Base-by-base conservation (phyloP, 2,888 invertebrate species). In the Seira musarum region DNA sequence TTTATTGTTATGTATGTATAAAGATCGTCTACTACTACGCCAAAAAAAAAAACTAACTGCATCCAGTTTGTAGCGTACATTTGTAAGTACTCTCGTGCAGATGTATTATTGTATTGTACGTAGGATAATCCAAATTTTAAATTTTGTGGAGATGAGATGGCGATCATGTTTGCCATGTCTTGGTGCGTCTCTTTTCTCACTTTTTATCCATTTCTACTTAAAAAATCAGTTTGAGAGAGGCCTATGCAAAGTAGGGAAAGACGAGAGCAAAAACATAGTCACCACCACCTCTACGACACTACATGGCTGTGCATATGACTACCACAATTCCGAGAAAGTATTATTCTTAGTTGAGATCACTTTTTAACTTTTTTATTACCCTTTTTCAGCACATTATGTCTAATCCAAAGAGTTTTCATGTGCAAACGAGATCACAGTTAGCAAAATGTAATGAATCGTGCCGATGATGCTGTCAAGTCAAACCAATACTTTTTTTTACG, bases 401-500 rank as follows among this genome's bases (percentile, higher is more conserved):
- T 8, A 40, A 8, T 40, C 6, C 5, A 40, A 40, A 40, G 40
- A 40, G 40, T 13, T 71, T 73, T 24, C 53, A 17, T 60, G 35
- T 70, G 60, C 77, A 77, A 77, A 77, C 70, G 77, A 77, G 70
- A 77, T 75, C 75, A 49, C 64, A 67, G 68, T 68, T 60, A 75
- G 60, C 46, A 40, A 40, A 40, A 61, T 68, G 61, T 63, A 75
- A 75, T 77, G 77, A 65, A 64, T 64, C 77, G 77, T 77, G 77
- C 60, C 35, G n/a, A n/a, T n/a, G 77, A 65, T 70, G 70, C 65
- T 70, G 77, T 70, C 65, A 61, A 76, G 76, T 46, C 13, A 46
- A 13, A 46, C 61, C 46, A 63, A 30, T 40, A 40, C 53, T 67
- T 61, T 68, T 68, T 22, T 17, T 15, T 73, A 57, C 17, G 24